Percentiles rank a stretch among this genome's conserved stretches.
Conservation (phyloP, 2,888 invertebrate species). For the Trissolcus brochymenae region DNA sequence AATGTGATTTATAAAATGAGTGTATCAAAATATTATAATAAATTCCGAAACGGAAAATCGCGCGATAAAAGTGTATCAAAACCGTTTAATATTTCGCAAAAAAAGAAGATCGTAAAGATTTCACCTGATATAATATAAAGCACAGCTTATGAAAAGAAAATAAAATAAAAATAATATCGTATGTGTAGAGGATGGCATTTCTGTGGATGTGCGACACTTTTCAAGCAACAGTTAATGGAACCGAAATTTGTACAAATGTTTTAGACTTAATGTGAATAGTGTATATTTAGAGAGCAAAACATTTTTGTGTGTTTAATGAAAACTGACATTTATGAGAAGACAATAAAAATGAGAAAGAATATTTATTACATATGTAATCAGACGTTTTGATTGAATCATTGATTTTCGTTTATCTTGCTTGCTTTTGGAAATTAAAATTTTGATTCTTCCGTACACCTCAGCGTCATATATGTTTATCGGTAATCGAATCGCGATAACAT, state of each 20-base stretch:
- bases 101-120: constrained; percentile 1
- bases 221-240: constrained; percentile 30
- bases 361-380: constrained; percentile 14
- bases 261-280: constrained; percentile 57
- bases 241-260: constrained; percentile 49
- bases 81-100: not conserved
- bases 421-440: not conserved
- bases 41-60: not conserved
- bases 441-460: not conserved
- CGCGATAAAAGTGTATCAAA: too few species aligned
- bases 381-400: not conserved
- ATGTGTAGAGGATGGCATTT: constrained; percentile 26
- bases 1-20: too few species aligned
- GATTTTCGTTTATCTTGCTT: not conserved
- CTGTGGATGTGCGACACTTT: constrained; percentile 39
- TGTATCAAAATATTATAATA: too few species aligned
- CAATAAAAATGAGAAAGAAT: constrained; percentile 43
- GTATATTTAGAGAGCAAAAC: constrained; percentile 47
- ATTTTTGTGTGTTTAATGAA: constrained; percentile 31
- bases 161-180: not conserved
- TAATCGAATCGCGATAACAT: not conserved
- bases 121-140: constrained; percentile 33
- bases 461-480: too few species aligned
- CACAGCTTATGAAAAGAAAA: constrained; percentile 12
- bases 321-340: constrained; percentile 47